Evolutionary conservation across 2,113 vertebrate genomes (phyloP).

Genomic region (Notarius lentiginosus): DNA sequence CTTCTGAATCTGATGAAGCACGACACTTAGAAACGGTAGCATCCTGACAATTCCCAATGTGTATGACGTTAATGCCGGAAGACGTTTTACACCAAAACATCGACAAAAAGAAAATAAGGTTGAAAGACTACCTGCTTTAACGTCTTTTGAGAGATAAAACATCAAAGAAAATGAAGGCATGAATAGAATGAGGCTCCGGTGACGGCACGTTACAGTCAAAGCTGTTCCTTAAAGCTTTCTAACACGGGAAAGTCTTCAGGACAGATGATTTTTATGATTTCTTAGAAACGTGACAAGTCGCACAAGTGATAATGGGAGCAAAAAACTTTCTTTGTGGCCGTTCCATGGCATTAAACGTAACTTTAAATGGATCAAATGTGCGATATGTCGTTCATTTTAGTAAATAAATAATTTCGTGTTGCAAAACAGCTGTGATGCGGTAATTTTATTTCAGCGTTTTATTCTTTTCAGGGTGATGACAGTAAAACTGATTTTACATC

Average conservation of each 20-base stretch:
- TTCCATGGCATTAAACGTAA: neutral
- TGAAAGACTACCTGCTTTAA: neutral
- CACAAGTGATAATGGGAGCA: neutral
- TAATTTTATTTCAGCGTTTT: too few species aligned
- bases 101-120: neutral
- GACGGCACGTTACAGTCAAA: neutral
- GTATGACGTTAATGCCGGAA: neutral
- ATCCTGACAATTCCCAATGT: neutral
- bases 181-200: neutral
- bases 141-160: neutral
- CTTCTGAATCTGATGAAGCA: constrained; percentile 5
- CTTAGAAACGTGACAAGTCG: neutral
- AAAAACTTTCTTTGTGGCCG: neutral
- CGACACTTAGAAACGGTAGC: neutral
- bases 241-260: neutral
- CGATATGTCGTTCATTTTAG: neutral
- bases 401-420: neutral
- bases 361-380: neutral
- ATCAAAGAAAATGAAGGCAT: neutral
- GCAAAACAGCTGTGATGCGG: neutral
- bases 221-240: neutral
- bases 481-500: neutral
- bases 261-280: neutral
- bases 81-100: neutral
- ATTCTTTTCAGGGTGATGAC: neutral